Conservation (phyloP, 2,797 vertebrate species). For the Acropternis orthonyx region DNA sequence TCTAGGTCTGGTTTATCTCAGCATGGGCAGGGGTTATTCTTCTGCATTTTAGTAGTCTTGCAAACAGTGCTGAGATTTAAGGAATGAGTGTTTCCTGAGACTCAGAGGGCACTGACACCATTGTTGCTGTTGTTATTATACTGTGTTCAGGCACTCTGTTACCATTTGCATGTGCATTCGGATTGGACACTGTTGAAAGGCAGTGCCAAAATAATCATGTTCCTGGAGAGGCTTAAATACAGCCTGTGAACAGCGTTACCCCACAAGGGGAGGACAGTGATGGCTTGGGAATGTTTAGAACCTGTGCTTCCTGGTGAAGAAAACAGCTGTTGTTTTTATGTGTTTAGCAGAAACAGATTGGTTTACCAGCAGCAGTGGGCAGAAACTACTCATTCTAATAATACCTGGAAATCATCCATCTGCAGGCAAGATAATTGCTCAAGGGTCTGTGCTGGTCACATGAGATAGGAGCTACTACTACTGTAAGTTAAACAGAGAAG, state of each 20-base stretch:
- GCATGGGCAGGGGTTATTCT: not conserved
- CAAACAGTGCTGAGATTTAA: not conserved
- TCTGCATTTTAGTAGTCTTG: not conserved
- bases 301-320: not conserved
- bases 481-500: not conserved
- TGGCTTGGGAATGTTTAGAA: not conserved
- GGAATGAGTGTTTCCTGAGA: not conserved
- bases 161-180: not conserved
- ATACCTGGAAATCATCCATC: not conserved
- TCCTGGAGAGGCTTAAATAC: not conserved
- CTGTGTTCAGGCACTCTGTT: not conserved
- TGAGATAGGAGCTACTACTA: slow-evolving; percentile 1
- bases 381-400: not conserved
- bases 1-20: not conserved
- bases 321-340: not conserved
- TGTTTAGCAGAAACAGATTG: not conserved
- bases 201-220: not conserved
- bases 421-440: not conserved
- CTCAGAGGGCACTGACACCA: not conserved
- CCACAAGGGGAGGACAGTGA: not conserved
- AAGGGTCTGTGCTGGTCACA: not conserved
- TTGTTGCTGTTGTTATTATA: not conserved
- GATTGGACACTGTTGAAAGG: not conserved
- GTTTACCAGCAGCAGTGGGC: not conserved
- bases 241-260: not conserved